phyloP scores from a whole-genome alignment of 2,888 invertebrate genomes.

The Diplolepis rosae region DNA sequence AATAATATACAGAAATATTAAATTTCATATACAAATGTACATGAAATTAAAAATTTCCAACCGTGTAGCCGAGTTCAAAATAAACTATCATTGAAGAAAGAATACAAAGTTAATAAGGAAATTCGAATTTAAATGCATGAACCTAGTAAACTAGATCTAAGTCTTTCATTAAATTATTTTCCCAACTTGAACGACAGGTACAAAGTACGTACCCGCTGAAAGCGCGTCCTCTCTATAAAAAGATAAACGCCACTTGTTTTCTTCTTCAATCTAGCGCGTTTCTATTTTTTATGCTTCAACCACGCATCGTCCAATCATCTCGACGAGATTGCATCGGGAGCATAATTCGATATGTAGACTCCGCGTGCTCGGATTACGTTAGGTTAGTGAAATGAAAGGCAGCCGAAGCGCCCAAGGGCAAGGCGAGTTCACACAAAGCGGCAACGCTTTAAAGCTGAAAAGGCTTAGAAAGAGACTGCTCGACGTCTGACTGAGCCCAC shows the following conservation, averaged over 20 bases:
- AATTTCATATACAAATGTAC: too few relatives aligned
- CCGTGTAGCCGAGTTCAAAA: too few relatives aligned
- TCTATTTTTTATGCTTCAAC: slow-evolving; percentile 9
- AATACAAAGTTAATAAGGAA: not conserved
- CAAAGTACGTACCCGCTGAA: slow-evolving; percentile 25
- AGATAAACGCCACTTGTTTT: slow-evolving; percentile 31
- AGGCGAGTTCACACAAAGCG: slow-evolving; percentile 43
- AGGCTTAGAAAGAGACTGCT: slow-evolving; percentile 48
- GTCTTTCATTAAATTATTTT: not conserved
- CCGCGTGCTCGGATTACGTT: slow-evolving; percentile 34
- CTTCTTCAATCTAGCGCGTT: slow-evolving; percentile 16
- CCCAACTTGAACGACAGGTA: slow-evolving; percentile 18
- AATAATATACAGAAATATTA: too few relatives aligned
- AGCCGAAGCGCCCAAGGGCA: slow-evolving; percentile 46
- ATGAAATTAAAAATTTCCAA: too few relatives aligned
- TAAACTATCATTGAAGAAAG: too few relatives aligned
- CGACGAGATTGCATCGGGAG: slow-evolving; percentile 22
- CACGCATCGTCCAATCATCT: slow-evolving; percentile 29
- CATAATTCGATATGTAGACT: slow-evolving; percentile 27
- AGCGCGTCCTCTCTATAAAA: slow-evolving; percentile 24
- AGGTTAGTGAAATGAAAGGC: slow-evolving; percentile 38
- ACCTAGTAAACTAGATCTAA: not conserved
- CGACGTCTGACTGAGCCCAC: slow-evolving; percentile 46
- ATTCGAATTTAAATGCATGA: not conserved
- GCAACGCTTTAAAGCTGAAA: slow-evolving; percentile 48